phyloP scores from a whole-genome alignment of 2,797 vertebrate genomes.

The Gymnoscopelus braueri region DNA sequence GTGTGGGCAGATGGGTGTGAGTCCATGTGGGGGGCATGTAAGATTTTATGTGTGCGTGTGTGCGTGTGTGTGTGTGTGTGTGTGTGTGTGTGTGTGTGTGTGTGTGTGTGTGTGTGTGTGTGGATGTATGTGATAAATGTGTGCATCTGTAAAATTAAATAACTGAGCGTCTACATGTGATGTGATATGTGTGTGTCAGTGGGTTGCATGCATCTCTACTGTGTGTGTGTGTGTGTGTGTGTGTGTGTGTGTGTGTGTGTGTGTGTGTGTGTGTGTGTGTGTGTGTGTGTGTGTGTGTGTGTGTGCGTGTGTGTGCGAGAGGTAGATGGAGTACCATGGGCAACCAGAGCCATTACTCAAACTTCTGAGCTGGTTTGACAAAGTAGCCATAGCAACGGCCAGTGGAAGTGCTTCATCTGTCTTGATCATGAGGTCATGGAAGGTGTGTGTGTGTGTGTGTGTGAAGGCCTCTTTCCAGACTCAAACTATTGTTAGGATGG shows the following conservation, averaged over 20 bases:
- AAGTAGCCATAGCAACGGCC: constrained; percentile 64
- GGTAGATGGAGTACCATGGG: constrained; percentile 18
- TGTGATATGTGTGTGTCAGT: not conserved
- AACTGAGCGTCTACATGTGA: not conserved
- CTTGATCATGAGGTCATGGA: constrained; percentile 40
- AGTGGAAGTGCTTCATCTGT: constrained; percentile 51
- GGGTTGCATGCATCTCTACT: no score
- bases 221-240: not conserved
- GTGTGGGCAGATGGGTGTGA: constrained; percentile 2
- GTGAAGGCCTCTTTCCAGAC: not conserved
- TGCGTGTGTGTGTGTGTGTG: not conserved
- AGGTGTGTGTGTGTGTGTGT: constrained; percentile 9
- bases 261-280: constrained; percentile 5
- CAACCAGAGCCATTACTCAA: constrained; percentile 45
- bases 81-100: not conserved
- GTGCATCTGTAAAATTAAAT: not conserved
- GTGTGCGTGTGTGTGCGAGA: not conserved
- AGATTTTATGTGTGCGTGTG: not conserved
- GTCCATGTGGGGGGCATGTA: not conserved
- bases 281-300: not conserved
- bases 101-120: not conserved
- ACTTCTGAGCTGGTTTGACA: constrained; percentile 51
- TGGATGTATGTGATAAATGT: not conserved
- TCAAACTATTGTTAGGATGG: no score
- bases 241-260: constrained; percentile 7